phyloP scores from a whole-genome alignment of 2,797 vertebrate species.

The Alcedo atthis region DNA sequence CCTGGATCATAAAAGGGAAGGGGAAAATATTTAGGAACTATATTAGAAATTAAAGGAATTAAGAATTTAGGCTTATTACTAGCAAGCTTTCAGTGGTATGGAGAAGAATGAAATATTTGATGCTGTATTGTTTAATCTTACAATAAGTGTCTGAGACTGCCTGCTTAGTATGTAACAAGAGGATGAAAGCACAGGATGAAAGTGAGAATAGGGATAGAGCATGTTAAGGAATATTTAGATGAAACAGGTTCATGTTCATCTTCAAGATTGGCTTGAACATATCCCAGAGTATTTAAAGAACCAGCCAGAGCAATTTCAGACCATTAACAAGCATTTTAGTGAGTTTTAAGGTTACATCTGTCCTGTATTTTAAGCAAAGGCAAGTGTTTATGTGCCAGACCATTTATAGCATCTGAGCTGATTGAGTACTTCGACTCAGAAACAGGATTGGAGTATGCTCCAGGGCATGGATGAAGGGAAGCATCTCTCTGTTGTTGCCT shows the following conservation, averaged over 20 bases:
- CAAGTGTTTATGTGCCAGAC: not conserved
- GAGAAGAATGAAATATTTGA: not conserved
- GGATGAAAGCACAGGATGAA: not conserved
- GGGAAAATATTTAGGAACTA: not conserved
- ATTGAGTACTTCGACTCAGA: not conserved
- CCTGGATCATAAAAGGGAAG: not conserved
- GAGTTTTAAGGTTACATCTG: not conserved
- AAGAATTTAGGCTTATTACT: not conserved
- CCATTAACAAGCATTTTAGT: not conserved
- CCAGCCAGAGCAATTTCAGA: not conserved
- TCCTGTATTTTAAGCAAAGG: not conserved
- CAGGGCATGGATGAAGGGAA: not conserved
- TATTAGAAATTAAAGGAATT: not conserved
- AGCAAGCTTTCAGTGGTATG: not conserved
- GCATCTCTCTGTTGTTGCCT: not conserved
- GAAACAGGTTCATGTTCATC: not conserved
- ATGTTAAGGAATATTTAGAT: not conserved
- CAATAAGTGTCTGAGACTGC: not conserved
- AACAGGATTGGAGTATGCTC: not conserved
- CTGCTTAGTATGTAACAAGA: not conserved
- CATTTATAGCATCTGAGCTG: not conserved
- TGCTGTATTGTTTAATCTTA: constrained; percentile 14
- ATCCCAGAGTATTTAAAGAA: not conserved
- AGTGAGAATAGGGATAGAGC: not conserved
- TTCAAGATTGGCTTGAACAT: not conserved